phyloP scores from a whole-genome alignment of 2,113 vertebrate species.

The Podiceps cristatus region DNA sequence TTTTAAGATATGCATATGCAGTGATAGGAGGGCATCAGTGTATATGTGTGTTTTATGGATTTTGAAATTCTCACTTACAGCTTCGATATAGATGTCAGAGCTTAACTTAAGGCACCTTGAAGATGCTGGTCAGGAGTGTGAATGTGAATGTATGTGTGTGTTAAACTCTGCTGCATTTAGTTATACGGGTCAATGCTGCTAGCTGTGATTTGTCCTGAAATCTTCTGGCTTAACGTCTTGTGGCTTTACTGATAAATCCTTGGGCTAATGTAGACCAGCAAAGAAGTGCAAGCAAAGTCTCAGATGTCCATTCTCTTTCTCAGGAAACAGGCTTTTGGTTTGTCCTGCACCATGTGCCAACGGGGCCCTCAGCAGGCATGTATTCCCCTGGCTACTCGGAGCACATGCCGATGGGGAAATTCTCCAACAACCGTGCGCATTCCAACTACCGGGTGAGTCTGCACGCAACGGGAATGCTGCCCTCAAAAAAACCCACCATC shows the following conservation, averaged over 20 bases:
- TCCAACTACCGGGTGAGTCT: constrained; percentile 94
- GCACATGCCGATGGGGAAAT: constrained; percentile 90
- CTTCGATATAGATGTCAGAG: not conserved
- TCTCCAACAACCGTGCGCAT: constrained; percentile 94
- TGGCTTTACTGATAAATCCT: not conserved
- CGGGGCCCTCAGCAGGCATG: constrained; percentile 90
- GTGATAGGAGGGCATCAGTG: not conserved
- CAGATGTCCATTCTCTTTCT: not conserved
- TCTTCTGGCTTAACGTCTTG: fast-evolving
- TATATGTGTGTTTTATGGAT: not conserved
- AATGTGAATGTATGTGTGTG: fast-evolving
- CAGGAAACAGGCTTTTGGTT: constrained; percentile 99
- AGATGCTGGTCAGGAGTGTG: not conserved
- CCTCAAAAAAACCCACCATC: not conserved
- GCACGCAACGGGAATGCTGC: not conserved
- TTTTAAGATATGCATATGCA: not conserved
- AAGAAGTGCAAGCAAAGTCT: not conserved
- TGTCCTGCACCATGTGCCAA: constrained; percentile 94
- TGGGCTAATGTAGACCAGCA: not conserved
- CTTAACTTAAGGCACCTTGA: not conserved
- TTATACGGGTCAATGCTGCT: not conserved
- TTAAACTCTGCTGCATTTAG: not conserved
- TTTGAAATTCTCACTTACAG: not conserved
- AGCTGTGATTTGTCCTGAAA: not conserved
- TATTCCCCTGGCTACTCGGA: constrained; percentile 92